phyloP scores from a whole-genome alignment of 2,113 vertebrate genomes.

The Eretmochelys imbricata region DNA sequence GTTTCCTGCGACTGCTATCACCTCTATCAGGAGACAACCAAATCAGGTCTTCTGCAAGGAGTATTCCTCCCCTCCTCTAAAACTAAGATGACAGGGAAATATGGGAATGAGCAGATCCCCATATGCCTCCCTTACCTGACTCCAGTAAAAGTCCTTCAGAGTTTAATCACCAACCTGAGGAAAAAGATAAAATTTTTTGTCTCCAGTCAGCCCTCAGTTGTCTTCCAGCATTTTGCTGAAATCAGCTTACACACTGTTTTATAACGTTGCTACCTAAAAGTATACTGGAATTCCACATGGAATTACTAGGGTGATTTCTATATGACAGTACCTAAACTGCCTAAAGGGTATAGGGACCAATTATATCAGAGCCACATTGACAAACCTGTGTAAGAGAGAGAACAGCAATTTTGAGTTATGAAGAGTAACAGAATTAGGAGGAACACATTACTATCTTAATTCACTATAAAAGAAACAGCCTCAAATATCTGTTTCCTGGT shows the following conservation, averaged over 20 bases:
- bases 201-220: neutral
- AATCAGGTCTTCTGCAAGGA: neutral
- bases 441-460: neutral
- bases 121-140: neutral
- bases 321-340: fast-evolving
- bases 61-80: neutral
- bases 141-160: neutral
- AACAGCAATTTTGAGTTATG: neutral
- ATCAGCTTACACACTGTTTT: neutral
- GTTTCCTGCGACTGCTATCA: neutral
- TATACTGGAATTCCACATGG: neutral
- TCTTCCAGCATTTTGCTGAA: neutral
- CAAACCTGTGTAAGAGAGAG: neutral
- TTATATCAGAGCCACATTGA: neutral
- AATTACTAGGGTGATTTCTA: neutral
- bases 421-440: neutral
- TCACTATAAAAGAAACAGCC: neutral
- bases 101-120: neutral
- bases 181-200: neutral
- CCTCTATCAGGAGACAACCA: neutral
- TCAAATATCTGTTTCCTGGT: neutral
- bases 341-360: neutral
- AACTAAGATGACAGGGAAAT: slow-evolving; percentile 16
- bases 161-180: neutral
- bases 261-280: neutral